Conservation (phyloP, 2,797 vertebrate species). For the Lacerta agilis region DNA sequence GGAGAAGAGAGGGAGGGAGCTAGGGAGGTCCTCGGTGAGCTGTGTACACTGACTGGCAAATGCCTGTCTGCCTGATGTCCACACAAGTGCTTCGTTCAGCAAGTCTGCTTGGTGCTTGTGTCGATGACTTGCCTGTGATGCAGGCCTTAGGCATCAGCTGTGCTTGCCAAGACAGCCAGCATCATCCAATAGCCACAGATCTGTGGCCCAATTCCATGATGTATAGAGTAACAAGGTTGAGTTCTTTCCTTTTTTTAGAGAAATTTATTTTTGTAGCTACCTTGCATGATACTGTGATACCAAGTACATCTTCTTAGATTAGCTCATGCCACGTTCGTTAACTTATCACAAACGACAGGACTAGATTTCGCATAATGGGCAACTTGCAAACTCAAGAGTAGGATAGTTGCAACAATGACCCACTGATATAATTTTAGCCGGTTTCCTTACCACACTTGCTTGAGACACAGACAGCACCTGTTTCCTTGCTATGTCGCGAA, state of each 20-base stretch:
- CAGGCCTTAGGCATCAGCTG: conserved; percentile 33
- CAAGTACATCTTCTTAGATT: conserved; percentile 67
- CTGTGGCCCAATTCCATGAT: conserved; percentile 33
- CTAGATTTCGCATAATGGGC: conserved; percentile 59
- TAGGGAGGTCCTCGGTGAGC: rapidly evolving
- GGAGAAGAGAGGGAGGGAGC: neutral
- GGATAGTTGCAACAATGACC: conserved; percentile 30
- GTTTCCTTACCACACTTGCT: conserved; percentile 34
- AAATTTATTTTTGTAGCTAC: conserved; percentile 68
- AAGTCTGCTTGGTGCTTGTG: rapidly evolving
- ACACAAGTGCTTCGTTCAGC: neutral
- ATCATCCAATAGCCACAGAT: neutral
- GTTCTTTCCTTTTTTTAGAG: conserved; percentile 48
- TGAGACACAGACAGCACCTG: conserved; percentile 33
- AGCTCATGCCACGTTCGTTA: conserved; percentile 51
- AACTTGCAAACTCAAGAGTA: conserved; percentile 40
- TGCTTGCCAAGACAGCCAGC: conserved; percentile 30
- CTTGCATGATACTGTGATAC: conserved; percentile 74
- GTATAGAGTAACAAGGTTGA: neutral
- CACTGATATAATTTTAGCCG: conserved; percentile 33
- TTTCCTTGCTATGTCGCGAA: conserved; percentile 33
- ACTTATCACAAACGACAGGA: conserved; percentile 39
- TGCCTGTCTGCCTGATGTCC: neutral
- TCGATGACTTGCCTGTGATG: conserved; percentile 38
- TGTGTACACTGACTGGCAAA: neutral